Base-by-base conservation (phyloP, 2,888 invertebrate species). In the Saturnia pavonia region DNA sequence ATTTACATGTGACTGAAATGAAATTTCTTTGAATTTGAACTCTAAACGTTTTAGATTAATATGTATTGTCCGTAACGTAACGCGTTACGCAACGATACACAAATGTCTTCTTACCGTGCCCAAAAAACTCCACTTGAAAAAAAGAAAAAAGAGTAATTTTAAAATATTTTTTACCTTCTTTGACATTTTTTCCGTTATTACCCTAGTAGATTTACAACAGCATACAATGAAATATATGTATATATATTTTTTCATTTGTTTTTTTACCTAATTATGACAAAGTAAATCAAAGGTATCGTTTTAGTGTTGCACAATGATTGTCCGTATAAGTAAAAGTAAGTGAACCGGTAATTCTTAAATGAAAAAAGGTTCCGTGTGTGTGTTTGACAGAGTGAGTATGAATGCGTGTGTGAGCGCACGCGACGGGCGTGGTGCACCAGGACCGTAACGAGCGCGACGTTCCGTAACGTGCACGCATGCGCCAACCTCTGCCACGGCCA, bases 391-490 rank as follows among this genome's bases (percentile, higher is more conserved):
- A 25, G 63, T 70, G 67, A 72, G 68, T 72, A 66, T 74, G 78
- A 70, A 68, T 71, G 78, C 69, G 66, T 65, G 69, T 45, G 69
- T 63, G 67, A 70, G 76, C 77, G 78, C 81, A 80, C 83, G 82
- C 80, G 82, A 76, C 80, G 77, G 77, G 78, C 77, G 81, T 78
- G 79, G 78, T 77, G 78, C 80, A 81, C 79, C 73, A 80, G 75
- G 78, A 83, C 87, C 90, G 89, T 90, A 89, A 89, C 91, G 91
- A 81, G 89, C 78, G 85, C 90, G 85, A 78, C 85, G 90, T 91
- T 91, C 90, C 91, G 80, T 82, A 88, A 86, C 80, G 78, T 86
- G 88, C 77, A 82, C 84, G 80, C 85, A 78, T 79, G 78, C 79
- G 76, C 80, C 80, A 75, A 75, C 75, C 80, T 74, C 74, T 72